Base-by-base conservation (phyloP, 2,888 invertebrate species). In the Nasonia oneida region DNA sequence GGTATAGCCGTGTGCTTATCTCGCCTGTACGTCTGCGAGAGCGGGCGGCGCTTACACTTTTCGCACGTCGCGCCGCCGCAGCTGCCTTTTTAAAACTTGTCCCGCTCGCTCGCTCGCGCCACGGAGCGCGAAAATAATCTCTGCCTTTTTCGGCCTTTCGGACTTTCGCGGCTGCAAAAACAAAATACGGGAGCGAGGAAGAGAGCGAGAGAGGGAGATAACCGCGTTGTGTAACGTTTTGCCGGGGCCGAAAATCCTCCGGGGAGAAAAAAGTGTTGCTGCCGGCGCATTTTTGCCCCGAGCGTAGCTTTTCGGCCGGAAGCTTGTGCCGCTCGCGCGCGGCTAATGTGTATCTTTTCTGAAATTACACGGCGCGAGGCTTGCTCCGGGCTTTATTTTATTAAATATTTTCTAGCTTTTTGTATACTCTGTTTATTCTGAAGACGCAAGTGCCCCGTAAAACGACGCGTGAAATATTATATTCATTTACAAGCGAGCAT, bases 31-130 rank as follows among this genome's bases (percentile, higher is more conserved):
- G 64, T 67, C 77, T 14, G 5, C 15, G 33, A 29, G 23, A 23
- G 83, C 42, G 18, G 23, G 37, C 88, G 73, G 84, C 83, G 86
- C 85, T 87, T 87, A 84, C n/a, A 61, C 87, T 85, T 88, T 88
- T 88, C 87, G 88, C 87, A 78, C 86, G 47, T 67, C 70, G 47
- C 53, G 18, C 50, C 53, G 37, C 84, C 86, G 37, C 37, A 85
- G 85, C 85, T 85, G 86, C 78, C 57, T 82, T 84, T 86, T 85
- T 76, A 76, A 83, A 82, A 87, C 84, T 85, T 83, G 84, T 84
- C 86, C 82, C 29, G 33, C 53, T 18, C 15, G 4, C 53, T 1
- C 4, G 37, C 81, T 29, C 29, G 29, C 29, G 29, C 29, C 29
- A 29, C 29, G 29, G 29, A 29, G 81, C 84, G 84, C 50, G 79